Evolutionary conservation across 2,113 vertebrate species (phyloP).

Genomic region (human): GRCh38 chr18:72998001-72998500

Average conservation of each 20-base stretch:
- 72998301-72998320: background rate
- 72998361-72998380: background rate
- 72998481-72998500: background rate
- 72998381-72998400: background rate
- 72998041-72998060: too few relatives aligned
- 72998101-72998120: background rate
- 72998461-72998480: background rate
- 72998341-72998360: background rate
- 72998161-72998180: too few relatives aligned
- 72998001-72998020: background rate
- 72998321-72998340: background rate
- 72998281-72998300: background rate
- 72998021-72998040: too few relatives aligned
- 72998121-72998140: background rate
- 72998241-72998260: accelerated
- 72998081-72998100: background rate
- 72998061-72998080: background rate
- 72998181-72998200: background rate
- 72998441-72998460: background rate
- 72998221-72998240: background rate
- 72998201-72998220: background rate
- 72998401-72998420: background rate
- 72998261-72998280: background rate
- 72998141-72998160: background rate
- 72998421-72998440: background rate